Evolutionary conservation across 2,113 vertebrate genomes (phyloP).

Genomic region (Centrocercus urophasianus): DNA sequence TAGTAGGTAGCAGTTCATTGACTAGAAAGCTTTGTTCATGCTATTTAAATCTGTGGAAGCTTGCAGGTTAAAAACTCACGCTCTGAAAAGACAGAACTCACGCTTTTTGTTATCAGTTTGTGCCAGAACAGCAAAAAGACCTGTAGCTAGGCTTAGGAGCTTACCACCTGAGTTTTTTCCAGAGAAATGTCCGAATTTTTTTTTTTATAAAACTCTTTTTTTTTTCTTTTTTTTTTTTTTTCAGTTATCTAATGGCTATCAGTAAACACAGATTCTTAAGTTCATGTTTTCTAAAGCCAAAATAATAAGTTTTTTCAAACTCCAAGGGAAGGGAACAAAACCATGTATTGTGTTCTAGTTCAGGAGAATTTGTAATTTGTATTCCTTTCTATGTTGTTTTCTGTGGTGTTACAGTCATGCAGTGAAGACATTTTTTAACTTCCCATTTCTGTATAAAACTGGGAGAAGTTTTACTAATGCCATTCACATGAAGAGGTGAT

Average conservation of each 20-base stretch:
- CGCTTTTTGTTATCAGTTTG: neutral
- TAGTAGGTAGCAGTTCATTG: neutral
- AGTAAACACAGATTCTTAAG: neutral
- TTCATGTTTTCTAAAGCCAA: neutral
- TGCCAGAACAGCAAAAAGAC: neutral
- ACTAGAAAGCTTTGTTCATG: neutral
- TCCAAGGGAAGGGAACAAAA: neutral
- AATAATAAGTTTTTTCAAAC: neutral
- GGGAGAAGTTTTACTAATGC: neutral
- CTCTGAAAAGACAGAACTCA: neutral
- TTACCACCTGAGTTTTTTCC: neutral
- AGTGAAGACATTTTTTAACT: neutral
- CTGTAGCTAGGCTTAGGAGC: neutral
- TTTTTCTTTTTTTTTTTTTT: neutral
- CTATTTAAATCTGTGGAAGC: neutral
- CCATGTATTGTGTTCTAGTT: neutral
- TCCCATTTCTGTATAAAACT: neutral
- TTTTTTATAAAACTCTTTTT: no score
- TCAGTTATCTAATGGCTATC: neutral
- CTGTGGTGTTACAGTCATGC: neutral
- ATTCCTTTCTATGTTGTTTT: neutral
- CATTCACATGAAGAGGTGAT: neutral
- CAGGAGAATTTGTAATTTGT: neutral
- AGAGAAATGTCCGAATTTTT: no score
- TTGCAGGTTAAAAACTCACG: neutral